These are phyloP conservation scores for Hyles vespertilio DNA, from an alignment of 1,140 invertebrate genomes.

Conservation along the genomic window DNA sequence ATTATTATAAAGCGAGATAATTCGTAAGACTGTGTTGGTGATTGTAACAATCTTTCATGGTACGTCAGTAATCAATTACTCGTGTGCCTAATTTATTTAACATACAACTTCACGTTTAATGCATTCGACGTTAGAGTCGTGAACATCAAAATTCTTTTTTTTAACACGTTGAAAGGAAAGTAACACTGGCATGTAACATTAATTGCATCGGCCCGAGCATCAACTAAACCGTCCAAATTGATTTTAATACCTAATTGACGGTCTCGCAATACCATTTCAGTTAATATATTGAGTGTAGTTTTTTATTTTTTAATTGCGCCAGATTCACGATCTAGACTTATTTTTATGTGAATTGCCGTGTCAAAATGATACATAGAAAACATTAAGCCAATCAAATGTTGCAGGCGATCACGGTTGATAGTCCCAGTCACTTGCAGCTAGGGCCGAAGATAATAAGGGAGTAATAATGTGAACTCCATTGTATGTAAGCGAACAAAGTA, in stretches of 20 bases:
- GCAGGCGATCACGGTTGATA: too few relatives aligned
- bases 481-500: slow-evolving; percentile 63
- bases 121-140: slow-evolving; percentile 57
- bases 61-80: slow-evolving; percentile 46
- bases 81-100: slow-evolving; percentile 57
- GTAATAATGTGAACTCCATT: slow-evolving; percentile 63
- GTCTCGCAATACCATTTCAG: slow-evolving; percentile 49
- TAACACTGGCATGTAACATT: slow-evolving; percentile 56
- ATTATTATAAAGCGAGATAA: slow-evolving; percentile 4
- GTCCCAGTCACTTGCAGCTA: too few relatives aligned
- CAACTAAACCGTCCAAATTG: slow-evolving; percentile 61
- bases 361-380: slow-evolving; percentile 36
- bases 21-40: slow-evolving; percentile 6
- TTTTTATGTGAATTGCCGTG: slow-evolving; percentile 41
- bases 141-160: slow-evolving; percentile 61
- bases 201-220: slow-evolving; percentile 47
- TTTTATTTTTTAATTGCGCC: slow-evolving; percentile 51
- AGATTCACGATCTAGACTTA: slow-evolving; percentile 36
- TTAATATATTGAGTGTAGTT: slow-evolving; percentile 56
- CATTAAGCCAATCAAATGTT: slow-evolving; percentile 11
- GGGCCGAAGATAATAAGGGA: slow-evolving; percentile 33
- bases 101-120: slow-evolving; percentile 56
- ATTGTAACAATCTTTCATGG: slow-evolving; percentile 13
- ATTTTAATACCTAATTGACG: slow-evolving; percentile 57
- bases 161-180: slow-evolving; percentile 51